phyloP scores from a whole-genome alignment of 2,113 vertebrate genomes.

The Gnathonemus echidnorhynchus region DNA sequence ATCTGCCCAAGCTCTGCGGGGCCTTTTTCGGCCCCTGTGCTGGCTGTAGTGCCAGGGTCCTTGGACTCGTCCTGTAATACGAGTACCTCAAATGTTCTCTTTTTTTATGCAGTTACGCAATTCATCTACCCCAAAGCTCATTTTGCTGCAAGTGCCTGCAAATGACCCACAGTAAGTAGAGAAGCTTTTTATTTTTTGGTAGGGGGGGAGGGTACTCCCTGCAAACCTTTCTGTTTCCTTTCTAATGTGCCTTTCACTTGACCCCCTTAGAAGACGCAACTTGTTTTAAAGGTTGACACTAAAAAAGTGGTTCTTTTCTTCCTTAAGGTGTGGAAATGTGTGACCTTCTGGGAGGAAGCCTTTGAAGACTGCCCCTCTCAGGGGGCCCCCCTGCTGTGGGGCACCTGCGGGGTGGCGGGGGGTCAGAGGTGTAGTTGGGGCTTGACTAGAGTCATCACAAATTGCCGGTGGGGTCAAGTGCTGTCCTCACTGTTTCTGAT shows the following conservation, averaged over 20 bases:
- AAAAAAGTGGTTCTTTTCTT: background rate
- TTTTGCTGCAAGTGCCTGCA: background rate
- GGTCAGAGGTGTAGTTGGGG: background rate
- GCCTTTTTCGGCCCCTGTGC: background rate
- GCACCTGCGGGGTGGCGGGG: background rate
- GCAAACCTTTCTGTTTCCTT: background rate
- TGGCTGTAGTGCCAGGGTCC: background rate
- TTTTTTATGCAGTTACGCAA: background rate
- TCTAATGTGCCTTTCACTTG: background rate
- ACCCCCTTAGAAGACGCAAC: background rate
- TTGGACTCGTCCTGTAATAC: background rate
- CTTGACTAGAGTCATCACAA: background rate
- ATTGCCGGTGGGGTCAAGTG: background rate
- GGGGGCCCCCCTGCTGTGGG: background rate
- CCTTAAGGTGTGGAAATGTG: background rate
- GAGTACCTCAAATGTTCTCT: background rate
- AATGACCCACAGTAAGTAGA: background rate
- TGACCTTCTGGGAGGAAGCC: conserved; percentile 7
- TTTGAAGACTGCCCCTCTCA: background rate
- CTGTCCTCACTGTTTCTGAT: background rate
- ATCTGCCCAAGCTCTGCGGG: background rate
- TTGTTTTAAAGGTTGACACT: background rate
- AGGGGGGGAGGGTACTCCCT: background rate
- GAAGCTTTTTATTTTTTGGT: background rate
- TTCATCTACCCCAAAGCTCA: background rate